phyloP scores from a whole-genome alignment of 2,888 invertebrate species.

The Plagodis pulveraria region DNA sequence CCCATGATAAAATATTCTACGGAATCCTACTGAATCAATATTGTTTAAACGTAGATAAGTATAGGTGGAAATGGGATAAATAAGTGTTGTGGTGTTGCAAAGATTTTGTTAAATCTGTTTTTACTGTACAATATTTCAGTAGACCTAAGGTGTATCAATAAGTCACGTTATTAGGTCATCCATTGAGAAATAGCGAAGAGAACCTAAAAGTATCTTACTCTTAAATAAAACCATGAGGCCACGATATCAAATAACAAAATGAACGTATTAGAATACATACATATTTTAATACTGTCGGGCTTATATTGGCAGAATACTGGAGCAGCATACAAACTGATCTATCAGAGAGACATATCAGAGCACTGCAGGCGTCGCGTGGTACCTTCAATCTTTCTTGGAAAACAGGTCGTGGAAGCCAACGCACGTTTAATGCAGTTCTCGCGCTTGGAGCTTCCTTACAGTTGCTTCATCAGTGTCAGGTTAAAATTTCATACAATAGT shows the following conservation, averaged over 20 bases:
- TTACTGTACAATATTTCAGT: no score
- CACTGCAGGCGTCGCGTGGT: conserved; percentile 66
- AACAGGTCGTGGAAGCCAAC: conserved; percentile 61
- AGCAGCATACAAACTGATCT: conserved; percentile 46
- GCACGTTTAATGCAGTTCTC: conserved; percentile 68
- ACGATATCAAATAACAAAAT: conserved; percentile 9
- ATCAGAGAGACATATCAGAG: conserved; percentile 71
- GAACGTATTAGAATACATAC: neutral
- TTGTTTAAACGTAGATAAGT: no score
- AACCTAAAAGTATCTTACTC: neutral
- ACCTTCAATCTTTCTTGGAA: conserved; percentile 71
- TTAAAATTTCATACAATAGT: conserved; percentile 36
- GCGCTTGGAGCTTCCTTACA: conserved; percentile 66
- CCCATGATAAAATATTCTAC: no score
- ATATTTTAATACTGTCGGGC: neutral
- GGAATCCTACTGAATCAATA: no score
- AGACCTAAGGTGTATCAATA: no score
- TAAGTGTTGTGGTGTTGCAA: no score
- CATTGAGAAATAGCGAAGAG: no score
- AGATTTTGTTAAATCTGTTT: no score
- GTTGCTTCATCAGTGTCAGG: conserved; percentile 71
- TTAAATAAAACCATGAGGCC: conserved; percentile 12
- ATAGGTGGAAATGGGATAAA: no score
- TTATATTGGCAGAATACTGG: neutral
- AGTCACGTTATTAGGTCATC: no score